Percentiles rank a stretch among this genome's conserved stretches.
Conservation (phyloP, 2,888 invertebrate genomes). For the Azorinus chamasolen region DNA sequence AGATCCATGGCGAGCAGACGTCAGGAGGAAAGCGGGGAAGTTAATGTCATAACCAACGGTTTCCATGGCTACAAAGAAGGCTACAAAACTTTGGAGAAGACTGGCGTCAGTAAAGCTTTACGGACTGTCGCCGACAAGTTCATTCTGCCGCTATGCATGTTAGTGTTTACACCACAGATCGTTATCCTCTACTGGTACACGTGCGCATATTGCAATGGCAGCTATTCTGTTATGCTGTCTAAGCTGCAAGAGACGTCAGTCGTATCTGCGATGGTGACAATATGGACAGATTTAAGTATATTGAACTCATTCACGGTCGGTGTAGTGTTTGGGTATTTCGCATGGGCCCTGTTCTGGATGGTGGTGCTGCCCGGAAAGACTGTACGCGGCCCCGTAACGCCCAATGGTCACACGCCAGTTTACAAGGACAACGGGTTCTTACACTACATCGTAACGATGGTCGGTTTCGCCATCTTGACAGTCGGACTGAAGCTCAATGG, state of each 20-base stretch:
- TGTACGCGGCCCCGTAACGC: constrained; percentile 87
- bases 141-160: constrained; percentile 77
- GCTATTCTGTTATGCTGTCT: constrained; percentile 67
- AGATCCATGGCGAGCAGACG: too few relatives aligned
- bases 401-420: constrained; percentile 87
- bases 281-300: constrained; percentile 81
- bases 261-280: constrained; percentile 67
- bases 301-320: constrained; percentile 70
- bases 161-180: constrained; percentile 77
- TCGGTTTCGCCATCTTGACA: constrained; percentile 82
- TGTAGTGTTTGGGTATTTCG: constrained; percentile 78
- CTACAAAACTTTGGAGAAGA: constrained; percentile 65
- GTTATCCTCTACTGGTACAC: constrained; percentile 81
- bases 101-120: constrained; percentile 52
- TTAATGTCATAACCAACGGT: too few relatives aligned
- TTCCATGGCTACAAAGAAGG: too few relatives aligned
- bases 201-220: constrained; percentile 76
- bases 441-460: constrained; percentile 87
- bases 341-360: constrained; percentile 87
- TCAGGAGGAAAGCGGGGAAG: too few relatives aligned
- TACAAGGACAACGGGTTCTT: constrained; percentile 88
- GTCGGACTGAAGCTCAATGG: constrained; percentile 81
- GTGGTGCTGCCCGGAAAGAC: constrained; percentile 86
- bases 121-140: constrained; percentile 70
- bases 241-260: constrained; percentile 65